Base-by-base conservation (phyloP, 2,113 vertebrate genomes). In the Sciurus niger region DNA sequence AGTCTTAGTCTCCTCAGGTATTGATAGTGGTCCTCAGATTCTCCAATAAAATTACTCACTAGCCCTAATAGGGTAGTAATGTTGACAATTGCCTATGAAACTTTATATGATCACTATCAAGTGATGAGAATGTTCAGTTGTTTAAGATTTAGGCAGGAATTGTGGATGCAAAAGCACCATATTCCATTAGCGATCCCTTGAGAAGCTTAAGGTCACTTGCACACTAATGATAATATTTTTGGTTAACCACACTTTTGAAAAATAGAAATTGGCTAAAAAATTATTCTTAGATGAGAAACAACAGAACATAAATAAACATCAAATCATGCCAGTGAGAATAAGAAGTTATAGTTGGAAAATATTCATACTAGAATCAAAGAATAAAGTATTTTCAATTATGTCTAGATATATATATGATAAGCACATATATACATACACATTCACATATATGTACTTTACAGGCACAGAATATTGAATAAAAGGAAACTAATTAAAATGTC, bases 401-500 rank as follows among this genome's bases (percentile, higher is more conserved):
- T 82, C 24, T 73, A 63, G 28, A 63, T 40, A 37, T 24, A 8
- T 74, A 67, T 74, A 10, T 67, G 48, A 22, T 46, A 48, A 4
- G 43, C 34, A 80, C 11, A 83, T 12, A 82, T 16, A 78, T 67
- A 67, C 17, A 77, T 4, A 40, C 4, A 74, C 43, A 63, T n/a
- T 28, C 43, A 91, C 5, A 40, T 4, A 60, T 32, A 84, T 17
- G 34, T 25, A 73, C 4, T 58, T 28, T 28, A 65, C 18, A 63
- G 76, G 13, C 18, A 95, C 30, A 74, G 58, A 84, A 17, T 74
- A 70, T 48, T 58, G 11, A 70, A 17, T 85, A 18, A 77, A 22
- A 85, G 24, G 28, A 95, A 95, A 95, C 53, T 70, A 46, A 68
- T 60, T 17, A n/a, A 65, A 94, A 74, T 88, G 24, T 63, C 37